Evolutionary conservation across 2,888 invertebrate species (phyloP), one percentile per base, ranked within the genome.

Genomic region (Polydrusus tereticollis): DNA sequence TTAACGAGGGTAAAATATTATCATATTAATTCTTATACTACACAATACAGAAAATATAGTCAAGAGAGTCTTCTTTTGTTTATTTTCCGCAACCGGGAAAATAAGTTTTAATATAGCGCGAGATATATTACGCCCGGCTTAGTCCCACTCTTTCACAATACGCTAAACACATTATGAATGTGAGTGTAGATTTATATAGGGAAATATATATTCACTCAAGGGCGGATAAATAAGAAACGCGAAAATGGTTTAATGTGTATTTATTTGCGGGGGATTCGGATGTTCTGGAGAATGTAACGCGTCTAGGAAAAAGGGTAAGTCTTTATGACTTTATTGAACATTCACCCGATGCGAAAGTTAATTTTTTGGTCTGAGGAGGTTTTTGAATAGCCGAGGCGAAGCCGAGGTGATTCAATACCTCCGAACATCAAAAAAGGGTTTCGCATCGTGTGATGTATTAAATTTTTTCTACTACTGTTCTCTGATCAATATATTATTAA

Each of bases 1-100:
- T 82, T 78, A 81, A 77, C 78, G 77, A 65, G 72, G 77, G 29
- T 83, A 82, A 84, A 83, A 83, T 84, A 84, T 82, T 80, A 82
- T 80, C 83, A 77, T 84, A 84, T 84, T 84, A 83, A 84, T 84
- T 83, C 83, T 83, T 77, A 82, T 82, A n/a, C n/a, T n/a, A 82
- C 79, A 84, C 83, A 83, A 83, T 83, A 81, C 81, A 77, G 81
- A 79, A 80, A 82, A 81, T 82, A 80, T 79, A 79, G 77, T 78
- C 76, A 74, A 72, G 76, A 70, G 69, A 64, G 59, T 65, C 77
- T 77, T 78, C 78, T 79, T 79, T 83, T 82, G 82, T 83, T 82
- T 83, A 81, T 82, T 80, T 73, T 33, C 76, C 69, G 66, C 80
- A 77, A 77, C 78, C 66, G 66, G 77, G 78, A 80, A 81, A 81